phyloP scores from a whole-genome alignment of 2,113 vertebrate species.

The Centropus unirufus region DNA sequence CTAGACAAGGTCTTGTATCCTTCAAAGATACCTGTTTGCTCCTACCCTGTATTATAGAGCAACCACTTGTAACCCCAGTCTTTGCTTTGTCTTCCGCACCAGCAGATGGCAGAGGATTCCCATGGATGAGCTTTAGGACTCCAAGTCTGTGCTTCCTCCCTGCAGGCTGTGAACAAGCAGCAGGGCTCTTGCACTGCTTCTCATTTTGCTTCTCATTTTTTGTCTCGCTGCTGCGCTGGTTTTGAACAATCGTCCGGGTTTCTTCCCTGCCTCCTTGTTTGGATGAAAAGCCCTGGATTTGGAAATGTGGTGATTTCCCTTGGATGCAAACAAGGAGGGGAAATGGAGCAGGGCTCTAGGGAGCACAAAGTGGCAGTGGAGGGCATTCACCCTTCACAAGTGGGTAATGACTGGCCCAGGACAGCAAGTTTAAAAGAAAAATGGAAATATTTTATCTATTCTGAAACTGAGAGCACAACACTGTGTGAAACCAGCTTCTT shows the following conservation, averaged over 20 bases:
- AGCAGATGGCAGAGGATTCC: constrained; percentile 19
- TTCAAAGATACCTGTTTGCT: accelerated
- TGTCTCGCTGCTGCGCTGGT: neutral
- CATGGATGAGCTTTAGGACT: accelerated
- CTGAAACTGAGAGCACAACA: accelerated
- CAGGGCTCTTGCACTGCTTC: accelerated
- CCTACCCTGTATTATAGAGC: accelerated
- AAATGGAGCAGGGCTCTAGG: neutral
- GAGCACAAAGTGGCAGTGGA: neutral
- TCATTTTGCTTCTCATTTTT: accelerated
- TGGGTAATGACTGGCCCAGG: neutral
- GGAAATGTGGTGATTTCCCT: neutral
- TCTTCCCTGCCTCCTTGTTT: neutral
- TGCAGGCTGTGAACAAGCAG: accelerated
- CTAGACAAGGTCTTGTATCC: accelerated
- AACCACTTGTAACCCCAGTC: accelerated
- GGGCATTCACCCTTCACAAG: accelerated
- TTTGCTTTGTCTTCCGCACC: neutral
- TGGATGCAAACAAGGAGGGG: neutral
- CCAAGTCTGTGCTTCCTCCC: accelerated
- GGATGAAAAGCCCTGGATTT: neutral
- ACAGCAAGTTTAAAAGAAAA: neutral
- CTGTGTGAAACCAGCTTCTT: neutral
- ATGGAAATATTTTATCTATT: accelerated
- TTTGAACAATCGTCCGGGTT: neutral